Conservation (phyloP, 1,140 invertebrate genomes). For the Papilio machaon region DNA sequence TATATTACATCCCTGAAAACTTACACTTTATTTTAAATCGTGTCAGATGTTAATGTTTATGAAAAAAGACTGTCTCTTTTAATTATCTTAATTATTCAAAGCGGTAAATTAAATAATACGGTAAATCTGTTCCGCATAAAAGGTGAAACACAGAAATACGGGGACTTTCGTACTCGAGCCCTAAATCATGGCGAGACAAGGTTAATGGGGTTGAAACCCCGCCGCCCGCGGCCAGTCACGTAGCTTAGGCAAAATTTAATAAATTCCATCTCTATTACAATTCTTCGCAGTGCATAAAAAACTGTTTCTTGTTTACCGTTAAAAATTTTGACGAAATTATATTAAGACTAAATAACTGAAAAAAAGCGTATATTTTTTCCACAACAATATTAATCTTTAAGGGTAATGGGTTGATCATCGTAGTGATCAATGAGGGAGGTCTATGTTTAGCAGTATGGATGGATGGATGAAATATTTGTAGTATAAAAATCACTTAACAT, state of each 20-base stretch:
- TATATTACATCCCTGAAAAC: not conserved
- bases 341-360: not conserved
- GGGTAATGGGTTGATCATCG: not conserved
- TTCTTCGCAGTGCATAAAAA: slow-evolving; percentile 49
- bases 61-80: slow-evolving; percentile 21
- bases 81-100: slow-evolving; percentile 57
- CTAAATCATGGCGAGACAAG: slow-evolving; percentile 75
- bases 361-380: too few relatives aligned
- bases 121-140: slow-evolving; percentile 66
- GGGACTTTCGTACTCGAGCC: slow-evolving; percentile 62
- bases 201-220: slow-evolving; percentile 71
- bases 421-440: too few relatives aligned
- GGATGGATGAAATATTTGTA: not conserved
- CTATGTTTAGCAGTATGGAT: not conserved
- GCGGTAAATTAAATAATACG: slow-evolving; percentile 58
- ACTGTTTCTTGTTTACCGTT: slow-evolving; percentile 52
- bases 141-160: slow-evolving; percentile 57
- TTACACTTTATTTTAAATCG: slow-evolving; percentile 5
- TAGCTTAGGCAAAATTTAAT: slow-evolving; percentile 70
- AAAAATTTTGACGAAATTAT: slow-evolving; percentile 26
- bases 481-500: too few relatives aligned
- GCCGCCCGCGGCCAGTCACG: slow-evolving; percentile 62
- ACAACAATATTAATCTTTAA: not conserved
- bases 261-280: slow-evolving; percentile 61
- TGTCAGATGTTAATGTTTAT: not conserved